These are phyloP conservation scores for Stenodema calcarata DNA, from an alignment of 2,888 invertebrate species.

Conservation along the genomic window DNA sequence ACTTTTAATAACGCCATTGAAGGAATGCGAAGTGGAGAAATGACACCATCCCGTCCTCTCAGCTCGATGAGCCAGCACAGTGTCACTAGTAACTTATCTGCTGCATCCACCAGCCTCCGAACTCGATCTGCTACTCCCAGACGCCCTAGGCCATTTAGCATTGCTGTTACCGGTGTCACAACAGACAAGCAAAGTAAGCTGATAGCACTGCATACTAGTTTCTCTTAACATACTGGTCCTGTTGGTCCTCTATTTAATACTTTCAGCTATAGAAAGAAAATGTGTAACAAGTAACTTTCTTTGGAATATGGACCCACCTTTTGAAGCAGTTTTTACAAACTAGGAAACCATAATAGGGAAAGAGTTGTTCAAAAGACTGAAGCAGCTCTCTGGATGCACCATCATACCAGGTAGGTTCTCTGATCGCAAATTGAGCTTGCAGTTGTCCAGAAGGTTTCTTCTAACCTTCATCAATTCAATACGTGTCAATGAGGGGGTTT, in stretches of 20 bases:
- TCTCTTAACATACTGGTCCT: not conserved
- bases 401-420: no score
- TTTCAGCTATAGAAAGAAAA: no score
- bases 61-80: conserved; percentile 82
- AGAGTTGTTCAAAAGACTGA: no score
- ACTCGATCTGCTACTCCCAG: conserved; percentile 70
- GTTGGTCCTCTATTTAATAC: not conserved
- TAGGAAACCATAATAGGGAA: no score
- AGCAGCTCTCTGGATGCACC: no score
- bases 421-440: no score
- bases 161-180: conserved; percentile 83
- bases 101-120: conserved; percentile 64
- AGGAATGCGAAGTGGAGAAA: conserved; percentile 66
- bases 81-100: conserved; percentile 67
- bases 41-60: conserved; percentile 83
- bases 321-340: no score
- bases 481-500: no score
- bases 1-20: not conserved
- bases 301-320: no score
- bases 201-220: not conserved
- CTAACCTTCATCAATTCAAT: not conserved
- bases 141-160: conserved; percentile 81
- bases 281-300: no score
- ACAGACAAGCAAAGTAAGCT: conserved; percentile 43
- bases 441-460: no score